Evolutionary conservation across 2,113 vertebrate genomes (phyloP).

Genomic region (Corvus cornix): DNA sequence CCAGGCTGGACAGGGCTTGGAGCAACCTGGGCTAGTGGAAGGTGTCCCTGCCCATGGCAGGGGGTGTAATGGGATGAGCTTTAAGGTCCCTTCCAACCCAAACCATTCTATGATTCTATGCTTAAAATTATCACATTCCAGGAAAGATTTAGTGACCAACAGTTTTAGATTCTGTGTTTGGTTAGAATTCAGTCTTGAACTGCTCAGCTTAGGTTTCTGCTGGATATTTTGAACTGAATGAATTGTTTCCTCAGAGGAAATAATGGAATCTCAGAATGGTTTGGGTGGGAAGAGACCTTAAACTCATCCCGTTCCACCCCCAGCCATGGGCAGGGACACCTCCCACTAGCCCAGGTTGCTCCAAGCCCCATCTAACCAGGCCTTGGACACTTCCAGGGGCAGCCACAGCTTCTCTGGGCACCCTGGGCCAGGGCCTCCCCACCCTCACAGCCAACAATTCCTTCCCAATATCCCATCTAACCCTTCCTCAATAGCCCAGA

Average conservation of each 20-base stretch:
- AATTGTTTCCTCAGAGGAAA: not conserved
- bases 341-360: fast-evolving
- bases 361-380: fast-evolving
- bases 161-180: not conserved
- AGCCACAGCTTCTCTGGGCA: not conserved
- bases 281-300: not conserved
- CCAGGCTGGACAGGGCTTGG: fast-evolving
- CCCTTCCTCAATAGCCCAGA: not conserved
- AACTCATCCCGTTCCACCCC: fast-evolving
- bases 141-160: not conserved
- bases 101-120: not conserved
- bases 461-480: not conserved
- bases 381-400: not conserved
- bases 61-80: fast-evolving
- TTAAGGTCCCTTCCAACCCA: not conserved
- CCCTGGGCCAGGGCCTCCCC: fast-evolving
- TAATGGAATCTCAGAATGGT: not conserved
- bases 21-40: fast-evolving
- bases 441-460: not conserved
- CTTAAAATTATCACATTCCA: not conserved
- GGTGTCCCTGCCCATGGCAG: not conserved
- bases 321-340: not conserved
- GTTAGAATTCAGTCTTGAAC: not conserved
- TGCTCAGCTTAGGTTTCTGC: not conserved
- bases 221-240: not conserved